phyloP scores from a whole-genome alignment of 2,888 invertebrate species.

The Melanostoma scalare region DNA sequence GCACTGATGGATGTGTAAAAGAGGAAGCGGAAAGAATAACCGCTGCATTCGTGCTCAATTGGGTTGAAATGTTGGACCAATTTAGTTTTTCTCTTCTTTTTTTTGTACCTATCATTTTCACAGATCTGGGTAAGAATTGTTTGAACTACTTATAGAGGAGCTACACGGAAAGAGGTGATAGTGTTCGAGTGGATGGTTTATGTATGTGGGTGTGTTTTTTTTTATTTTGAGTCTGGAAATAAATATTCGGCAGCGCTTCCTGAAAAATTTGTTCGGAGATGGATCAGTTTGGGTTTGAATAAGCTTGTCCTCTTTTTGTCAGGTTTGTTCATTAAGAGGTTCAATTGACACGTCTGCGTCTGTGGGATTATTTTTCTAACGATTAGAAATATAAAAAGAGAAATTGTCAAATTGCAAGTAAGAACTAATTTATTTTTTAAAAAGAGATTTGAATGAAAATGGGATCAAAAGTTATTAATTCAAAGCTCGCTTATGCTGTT shows the following conservation, averaged over 20 bases:
- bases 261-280: slow-evolving; percentile 13
- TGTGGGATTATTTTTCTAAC: no score
- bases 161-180: neutral
- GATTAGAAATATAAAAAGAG: no score
- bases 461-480: no score
- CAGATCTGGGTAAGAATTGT: slow-evolving; percentile 36
- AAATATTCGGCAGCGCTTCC: slow-evolving; percentile 20
- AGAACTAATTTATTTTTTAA: no score
- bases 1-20: slow-evolving; percentile 45
- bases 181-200: no score
- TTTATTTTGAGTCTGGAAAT: slow-evolving; percentile 49
- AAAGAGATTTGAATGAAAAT: no score
- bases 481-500: no score
- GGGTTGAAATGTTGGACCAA: slow-evolving; percentile 61
- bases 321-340: no score
- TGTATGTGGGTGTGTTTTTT: neutral
- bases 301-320: slow-evolving; percentile 23
- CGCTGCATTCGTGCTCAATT: slow-evolving; percentile 65
- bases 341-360: no score
- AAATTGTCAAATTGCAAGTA: no score
- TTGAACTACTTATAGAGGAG: slow-evolving; percentile 35
- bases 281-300: slow-evolving; percentile 34
- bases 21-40: slow-evolving; percentile 62
- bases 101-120: slow-evolving; percentile 33
- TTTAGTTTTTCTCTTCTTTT: slow-evolving; percentile 16